These are phyloP conservation scores for Notiomystis cincta DNA, from an alignment of 2,113 vertebrate species.

Conservation along the genomic window DNA sequence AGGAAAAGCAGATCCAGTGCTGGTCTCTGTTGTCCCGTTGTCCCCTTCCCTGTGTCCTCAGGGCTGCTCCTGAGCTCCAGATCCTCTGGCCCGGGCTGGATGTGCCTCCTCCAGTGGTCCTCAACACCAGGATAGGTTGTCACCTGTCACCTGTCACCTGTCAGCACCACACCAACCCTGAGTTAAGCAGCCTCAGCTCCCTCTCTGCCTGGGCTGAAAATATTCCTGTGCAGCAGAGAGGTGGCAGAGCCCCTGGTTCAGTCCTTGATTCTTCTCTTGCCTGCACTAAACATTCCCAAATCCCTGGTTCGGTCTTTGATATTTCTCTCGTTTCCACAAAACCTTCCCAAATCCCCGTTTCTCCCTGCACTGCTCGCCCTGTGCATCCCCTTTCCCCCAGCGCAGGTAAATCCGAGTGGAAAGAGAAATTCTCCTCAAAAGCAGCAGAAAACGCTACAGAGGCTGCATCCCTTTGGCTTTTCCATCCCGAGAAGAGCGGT, in stretches of 20 bases:
- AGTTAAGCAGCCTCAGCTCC: neutral
- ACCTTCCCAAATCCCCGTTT: neutral
- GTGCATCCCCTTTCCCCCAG: neutral
- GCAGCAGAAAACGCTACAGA: neutral
- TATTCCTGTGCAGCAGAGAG: neutral
- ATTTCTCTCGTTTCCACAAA: neutral
- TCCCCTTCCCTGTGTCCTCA: neutral
- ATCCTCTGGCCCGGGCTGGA: neutral
- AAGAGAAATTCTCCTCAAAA: neutral
- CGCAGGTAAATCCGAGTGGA: accelerated
- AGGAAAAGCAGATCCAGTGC: neutral
- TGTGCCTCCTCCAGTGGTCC: neutral
- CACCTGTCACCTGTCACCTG: neutral
- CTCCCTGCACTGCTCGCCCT: neutral
- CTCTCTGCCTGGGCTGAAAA: neutral
- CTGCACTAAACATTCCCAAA: neutral
- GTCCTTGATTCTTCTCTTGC: neutral
- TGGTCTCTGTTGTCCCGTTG: accelerated
- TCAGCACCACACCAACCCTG: neutral
- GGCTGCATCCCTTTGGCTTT: neutral
- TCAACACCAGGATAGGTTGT: neutral
- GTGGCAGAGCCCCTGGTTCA: neutral
- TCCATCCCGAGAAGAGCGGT: accelerated
- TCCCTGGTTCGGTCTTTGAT: neutral
- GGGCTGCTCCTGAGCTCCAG: neutral